A percentile compares a stretch with the other conserved stretches of the same genome.
phyloP scores from a whole-genome alignment of 2,888 invertebrate genomes.

The Vanessa cardui region DNA sequence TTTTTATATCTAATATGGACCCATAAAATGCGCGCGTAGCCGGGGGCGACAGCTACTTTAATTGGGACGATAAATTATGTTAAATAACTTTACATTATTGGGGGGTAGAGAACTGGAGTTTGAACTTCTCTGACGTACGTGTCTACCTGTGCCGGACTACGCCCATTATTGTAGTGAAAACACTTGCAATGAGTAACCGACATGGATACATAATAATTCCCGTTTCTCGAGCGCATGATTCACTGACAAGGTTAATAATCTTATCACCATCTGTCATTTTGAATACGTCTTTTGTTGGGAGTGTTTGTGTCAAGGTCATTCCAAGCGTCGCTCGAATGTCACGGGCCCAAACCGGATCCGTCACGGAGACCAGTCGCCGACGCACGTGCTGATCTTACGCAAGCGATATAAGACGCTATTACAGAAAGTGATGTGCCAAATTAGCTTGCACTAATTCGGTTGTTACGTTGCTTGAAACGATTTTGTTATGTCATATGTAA shows the following conservation, averaged over 20 bases:
- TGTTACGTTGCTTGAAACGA: not conserved
- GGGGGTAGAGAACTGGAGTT: no score
- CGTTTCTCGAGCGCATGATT: not conserved
- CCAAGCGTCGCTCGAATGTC: constrained; percentile 46
- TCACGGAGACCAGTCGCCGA: constrained; percentile 9
- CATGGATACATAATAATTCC: not conserved
- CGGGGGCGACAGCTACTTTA: no score
- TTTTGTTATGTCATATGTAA: constrained; percentile 12
- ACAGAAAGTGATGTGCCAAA: constrained; percentile 8
- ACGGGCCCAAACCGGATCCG: constrained; percentile 45
- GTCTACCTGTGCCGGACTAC: no score
- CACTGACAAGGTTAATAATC: constrained; percentile 17
- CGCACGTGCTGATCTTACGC: constrained; percentile 1
- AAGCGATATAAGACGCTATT: constrained; percentile 20
- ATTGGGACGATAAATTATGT: no score
- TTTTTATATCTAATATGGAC: no score
- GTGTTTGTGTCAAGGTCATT: constrained; percentile 45
- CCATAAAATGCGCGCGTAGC: no score
- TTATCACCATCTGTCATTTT: constrained; percentile 13
- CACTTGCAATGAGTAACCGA: no score
- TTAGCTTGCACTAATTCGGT: constrained; percentile 18
- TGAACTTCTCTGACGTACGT: no score
- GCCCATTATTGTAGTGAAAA: no score
- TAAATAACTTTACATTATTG: no score
- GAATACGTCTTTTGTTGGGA: constrained; percentile 27